Conservation (phyloP, 2,888 invertebrate genomes). For the Tetheella fluctuosa region DNA sequence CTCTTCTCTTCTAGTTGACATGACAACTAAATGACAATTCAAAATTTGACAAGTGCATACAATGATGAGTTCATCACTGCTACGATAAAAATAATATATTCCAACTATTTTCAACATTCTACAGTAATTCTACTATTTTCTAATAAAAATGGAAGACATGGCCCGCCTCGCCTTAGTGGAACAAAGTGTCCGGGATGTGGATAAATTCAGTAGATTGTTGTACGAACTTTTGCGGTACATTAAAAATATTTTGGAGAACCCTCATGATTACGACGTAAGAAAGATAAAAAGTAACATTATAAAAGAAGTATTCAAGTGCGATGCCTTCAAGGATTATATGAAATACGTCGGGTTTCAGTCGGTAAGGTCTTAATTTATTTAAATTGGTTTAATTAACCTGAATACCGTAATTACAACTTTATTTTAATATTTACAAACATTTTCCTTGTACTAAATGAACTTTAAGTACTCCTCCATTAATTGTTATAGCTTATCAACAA, state of each 20-base stretch:
- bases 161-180: slow-evolving; percentile 76
- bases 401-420: neutral
- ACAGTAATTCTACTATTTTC: slow-evolving; percentile 14
- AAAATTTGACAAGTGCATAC: slow-evolving; percentile 69
- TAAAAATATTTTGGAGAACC: slow-evolving; percentile 67
- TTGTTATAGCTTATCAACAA: no score
- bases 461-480: neutral
- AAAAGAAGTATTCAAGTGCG: slow-evolving; percentile 47
- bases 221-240: slow-evolving; percentile 62
- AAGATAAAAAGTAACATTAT: slow-evolving; percentile 57
- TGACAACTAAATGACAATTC: slow-evolving; percentile 54
- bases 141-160: slow-evolving; percentile 71
- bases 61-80: slow-evolving; percentile 43
- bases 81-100: slow-evolving; percentile 25
- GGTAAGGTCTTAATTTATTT: slow-evolving; percentile 48
- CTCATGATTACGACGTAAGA: slow-evolving; percentile 62
- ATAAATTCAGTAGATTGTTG: slow-evolving; percentile 62
- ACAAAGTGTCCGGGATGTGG: slow-evolving; percentile 56
- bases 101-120: slow-evolving; percentile 22
- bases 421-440: neutral
- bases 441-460: neutral
- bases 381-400: slow-evolving; percentile 7
- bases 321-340: slow-evolving; percentile 66
- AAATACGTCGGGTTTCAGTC: slow-evolving; percentile 67
- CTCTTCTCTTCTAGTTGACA: no score